Evolutionary conservation across 1,140 invertebrate species (phyloP).

Genomic region (Protaetia brevitarsis): DNA sequence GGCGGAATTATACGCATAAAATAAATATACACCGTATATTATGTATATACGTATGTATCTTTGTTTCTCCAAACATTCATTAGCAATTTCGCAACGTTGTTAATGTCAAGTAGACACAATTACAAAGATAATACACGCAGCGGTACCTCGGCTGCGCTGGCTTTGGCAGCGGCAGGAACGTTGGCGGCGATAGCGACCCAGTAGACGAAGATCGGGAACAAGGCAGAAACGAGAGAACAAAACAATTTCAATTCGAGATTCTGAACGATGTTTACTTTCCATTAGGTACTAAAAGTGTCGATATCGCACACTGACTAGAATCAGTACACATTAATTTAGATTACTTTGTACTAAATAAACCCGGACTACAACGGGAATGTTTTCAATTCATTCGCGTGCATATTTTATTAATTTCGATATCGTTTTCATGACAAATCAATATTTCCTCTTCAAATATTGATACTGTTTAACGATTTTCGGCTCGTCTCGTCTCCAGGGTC

Average conservation of each 20-base stretch:
- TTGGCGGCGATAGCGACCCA: not conserved
- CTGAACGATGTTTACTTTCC: slow-evolving; percentile 41
- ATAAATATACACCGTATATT: not conserved
- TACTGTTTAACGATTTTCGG: slow-evolving; percentile 10
- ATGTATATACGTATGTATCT: slow-evolving; percentile 32
- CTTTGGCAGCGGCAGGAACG: too few relatives aligned
- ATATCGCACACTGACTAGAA: slow-evolving; percentile 40
- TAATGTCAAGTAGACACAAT: slow-evolving; percentile 35
- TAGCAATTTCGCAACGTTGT: slow-evolving; percentile 34
- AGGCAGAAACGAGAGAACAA: slow-evolving; percentile 27
- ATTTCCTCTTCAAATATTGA: slow-evolving; percentile 16
- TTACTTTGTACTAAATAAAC: slow-evolving; percentile 39
- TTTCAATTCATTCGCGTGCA: slow-evolving; percentile 21
- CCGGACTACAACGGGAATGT: slow-evolving; percentile 11
- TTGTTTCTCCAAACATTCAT: slow-evolving; percentile 36
- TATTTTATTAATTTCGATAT: slow-evolving; percentile 22
- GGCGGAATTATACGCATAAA: slow-evolving; percentile 29
- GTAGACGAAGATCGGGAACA: slow-evolving; percentile 18
- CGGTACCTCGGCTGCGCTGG: not conserved
- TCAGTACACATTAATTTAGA: slow-evolving; percentile 42
- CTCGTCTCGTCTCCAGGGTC: not conserved
- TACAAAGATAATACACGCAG: slow-evolving; percentile 31
- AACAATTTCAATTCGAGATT: slow-evolving; percentile 39
- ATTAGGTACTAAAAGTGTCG: slow-evolving; percentile 43
- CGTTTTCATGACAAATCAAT: slow-evolving; percentile 16